Base-by-base conservation (phyloP, 2,888 invertebrate genomes). In the Hydraecia micacea region DNA sequence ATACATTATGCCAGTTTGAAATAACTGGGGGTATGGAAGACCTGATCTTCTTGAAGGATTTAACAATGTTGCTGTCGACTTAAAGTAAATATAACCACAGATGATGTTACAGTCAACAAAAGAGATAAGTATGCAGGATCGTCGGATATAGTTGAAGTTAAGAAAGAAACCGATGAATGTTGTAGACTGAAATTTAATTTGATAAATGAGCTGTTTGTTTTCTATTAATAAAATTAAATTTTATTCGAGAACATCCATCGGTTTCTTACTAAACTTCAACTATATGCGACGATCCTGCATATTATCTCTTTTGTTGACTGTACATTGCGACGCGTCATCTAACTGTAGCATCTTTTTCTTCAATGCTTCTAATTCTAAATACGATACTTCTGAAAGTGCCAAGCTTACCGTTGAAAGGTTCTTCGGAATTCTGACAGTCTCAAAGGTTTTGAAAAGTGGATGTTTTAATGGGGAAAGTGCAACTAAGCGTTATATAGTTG, bases 1-100 rank as follows among this genome's bases (percentile, higher is more conserved):
- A 81, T 84, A 84, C 9, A 73, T 82, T 70, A 85, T 42, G 39
- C 60, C 60, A 69, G 63, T 73, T 80, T 69, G 69, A 73, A 80
- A 69, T 62, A 62, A 72, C 62, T 58, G 62, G 32, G 21, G 8
- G 7, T 18, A 58, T 36, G 25, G 36, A 46, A 66, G 60, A 82
- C 28, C 77, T 83, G 67, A 52, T 67, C 5, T 77, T 67, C 67
- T n/a, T 67, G 66, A 67, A 52, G 28, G 66, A 0, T 60, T 79
- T 76, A 75, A 75, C 58, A 66, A 82, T 60, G 65, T 49, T 58
- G 18, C 9, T n/a, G 36, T 39, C 8, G 58, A 15, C 15, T 79
- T 75, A 25, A 25, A 52, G 18, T 49, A 49, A 0, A 13, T 18
- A 21, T 79, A 65, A 58, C 39, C 28, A 65, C 5, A 21, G 25